Percentiles rank a stretch among this genome's conserved stretches.
phyloP scores from a whole-genome alignment of 2,888 invertebrate genomes.

The Cancer borealis region DNA sequence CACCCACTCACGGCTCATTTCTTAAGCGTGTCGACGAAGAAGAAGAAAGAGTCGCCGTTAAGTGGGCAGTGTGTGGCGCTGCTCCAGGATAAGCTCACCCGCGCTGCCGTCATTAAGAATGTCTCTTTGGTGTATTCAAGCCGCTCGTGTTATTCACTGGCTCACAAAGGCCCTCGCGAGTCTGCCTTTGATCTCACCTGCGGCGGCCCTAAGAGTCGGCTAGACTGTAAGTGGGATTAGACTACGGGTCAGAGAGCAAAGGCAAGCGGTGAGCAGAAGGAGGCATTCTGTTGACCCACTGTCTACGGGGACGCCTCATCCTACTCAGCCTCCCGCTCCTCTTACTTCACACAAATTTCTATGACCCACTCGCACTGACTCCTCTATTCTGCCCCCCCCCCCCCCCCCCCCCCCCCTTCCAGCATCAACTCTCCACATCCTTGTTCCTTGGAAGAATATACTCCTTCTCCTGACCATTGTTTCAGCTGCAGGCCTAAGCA shows the following conservation, averaged over 20 bases:
- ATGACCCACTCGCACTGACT: background rate
- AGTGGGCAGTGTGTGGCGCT: slow-evolving; percentile 24
- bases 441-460: background rate
- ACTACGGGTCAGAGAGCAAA: slow-evolving; percentile 68
- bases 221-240: slow-evolving; percentile 72
- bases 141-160: slow-evolving; percentile 62
- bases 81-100: background rate
- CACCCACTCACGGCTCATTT: background rate
- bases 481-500: background rate
- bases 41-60: slow-evolving; percentile 9
- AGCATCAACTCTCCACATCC: background rate
- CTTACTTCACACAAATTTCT: background rate
- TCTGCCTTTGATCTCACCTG: slow-evolving; percentile 56
- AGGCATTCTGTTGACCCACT: slow-evolving; percentile 58
- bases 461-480: background rate
- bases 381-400: background rate
- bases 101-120: slow-evolving; percentile 65
- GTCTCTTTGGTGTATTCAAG: slow-evolving; percentile 73
- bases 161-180: slow-evolving; percentile 53
- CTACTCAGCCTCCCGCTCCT: background rate
- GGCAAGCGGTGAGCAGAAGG: slow-evolving; percentile 53
- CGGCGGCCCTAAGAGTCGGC: slow-evolving; percentile 58
- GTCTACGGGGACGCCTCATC: slow-evolving; percentile 22
- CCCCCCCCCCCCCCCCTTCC: background rate
- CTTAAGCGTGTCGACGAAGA: background rate